Percentiles rank a stretch among this genome's conserved stretches.
These are phyloP conservation scores for Drosophila kanekoi DNA, from an alignment of 2,888 invertebrate genomes.

Conservation along the genomic window DNA sequence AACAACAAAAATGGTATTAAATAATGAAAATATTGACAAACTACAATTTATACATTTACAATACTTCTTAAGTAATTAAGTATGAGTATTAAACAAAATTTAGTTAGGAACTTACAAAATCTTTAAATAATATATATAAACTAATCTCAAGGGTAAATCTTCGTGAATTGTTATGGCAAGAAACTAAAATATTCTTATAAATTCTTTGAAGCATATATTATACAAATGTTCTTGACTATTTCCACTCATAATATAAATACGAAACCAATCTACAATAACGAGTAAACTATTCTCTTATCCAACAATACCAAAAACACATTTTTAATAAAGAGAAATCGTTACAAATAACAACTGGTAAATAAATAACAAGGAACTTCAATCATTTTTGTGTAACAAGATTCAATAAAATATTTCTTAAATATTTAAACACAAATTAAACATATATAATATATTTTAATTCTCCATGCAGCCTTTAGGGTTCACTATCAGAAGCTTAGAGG, in stretches of 20 bases:
- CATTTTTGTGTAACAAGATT: constrained; percentile 66
- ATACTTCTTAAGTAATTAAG: constrained; percentile 34
- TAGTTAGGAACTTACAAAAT: constrained; percentile 76
- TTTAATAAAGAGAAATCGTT: constrained; percentile 44
- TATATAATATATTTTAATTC: not conserved
- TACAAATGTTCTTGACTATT: constrained; percentile 59
- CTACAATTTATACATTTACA: constrained; percentile 63
- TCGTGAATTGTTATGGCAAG: constrained; percentile 52
- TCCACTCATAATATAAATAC: constrained; percentile 39
- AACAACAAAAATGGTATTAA: constrained; percentile 42
- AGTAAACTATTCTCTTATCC: constrained; percentile 64
- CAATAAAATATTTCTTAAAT: constrained; percentile 64
- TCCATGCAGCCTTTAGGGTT: too few relatives aligned
- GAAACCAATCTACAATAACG: constrained; percentile 45
- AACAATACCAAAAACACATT: constrained; percentile 37
- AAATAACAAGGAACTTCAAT: constrained; percentile 69
- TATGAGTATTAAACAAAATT: constrained; percentile 44
- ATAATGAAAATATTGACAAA: constrained; percentile 16
- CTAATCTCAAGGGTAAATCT: constrained; percentile 54
- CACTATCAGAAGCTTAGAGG: too few relatives aligned
- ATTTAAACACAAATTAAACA: constrained; percentile 19
- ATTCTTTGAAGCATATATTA: constrained; percentile 50
- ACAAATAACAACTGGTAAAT: constrained; percentile 22
- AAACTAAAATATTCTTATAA: constrained; percentile 66
- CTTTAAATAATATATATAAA: constrained; percentile 44